Conservation (phyloP, 35 echinoderm and acorn worm species). For the Hemicentrotus pulcherrimus region DNA sequence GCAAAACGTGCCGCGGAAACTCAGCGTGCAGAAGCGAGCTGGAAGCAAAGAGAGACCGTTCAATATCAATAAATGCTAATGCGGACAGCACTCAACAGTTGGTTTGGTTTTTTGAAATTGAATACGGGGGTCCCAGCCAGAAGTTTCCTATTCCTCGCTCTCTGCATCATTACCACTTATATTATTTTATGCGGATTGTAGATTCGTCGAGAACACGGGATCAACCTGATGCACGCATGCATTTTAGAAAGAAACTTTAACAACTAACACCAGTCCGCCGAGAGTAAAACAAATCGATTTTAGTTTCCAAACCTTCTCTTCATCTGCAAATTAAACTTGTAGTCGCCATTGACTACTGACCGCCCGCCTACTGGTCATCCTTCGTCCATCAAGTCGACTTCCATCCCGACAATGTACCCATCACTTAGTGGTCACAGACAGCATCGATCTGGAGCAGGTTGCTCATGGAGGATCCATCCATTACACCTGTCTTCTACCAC, state of each 20-base stretch:
- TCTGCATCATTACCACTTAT: background rate
- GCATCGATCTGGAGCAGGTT: background rate
- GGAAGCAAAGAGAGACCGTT: constrained; percentile 15
- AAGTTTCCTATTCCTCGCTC: background rate
- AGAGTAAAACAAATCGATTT: background rate
- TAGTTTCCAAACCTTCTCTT: background rate
- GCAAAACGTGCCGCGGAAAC: constrained; percentile 7
- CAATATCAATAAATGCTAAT: constrained; percentile 14
- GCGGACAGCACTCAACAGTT: background rate
- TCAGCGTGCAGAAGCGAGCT: constrained; percentile 15
- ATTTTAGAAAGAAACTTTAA: background rate
- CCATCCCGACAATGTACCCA: background rate
- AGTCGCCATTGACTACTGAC: too few relatives aligned
- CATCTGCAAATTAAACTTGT: too few relatives aligned
- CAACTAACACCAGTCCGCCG: background rate
- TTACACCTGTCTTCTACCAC: background rate
- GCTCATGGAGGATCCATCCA: background rate
- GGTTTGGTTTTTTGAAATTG: background rate
- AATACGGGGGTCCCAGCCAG: constrained; percentile 7
- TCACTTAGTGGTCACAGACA: background rate
- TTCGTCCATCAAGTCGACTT: background rate
- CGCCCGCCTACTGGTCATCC: too few relatives aligned
- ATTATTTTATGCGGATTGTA: background rate
- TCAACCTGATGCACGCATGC: background rate
- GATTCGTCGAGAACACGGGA: background rate